These are phyloP conservation scores for Panulirus ornatus DNA, from an alignment of 1,140 invertebrate genomes.

Conservation along the genomic window DNA sequence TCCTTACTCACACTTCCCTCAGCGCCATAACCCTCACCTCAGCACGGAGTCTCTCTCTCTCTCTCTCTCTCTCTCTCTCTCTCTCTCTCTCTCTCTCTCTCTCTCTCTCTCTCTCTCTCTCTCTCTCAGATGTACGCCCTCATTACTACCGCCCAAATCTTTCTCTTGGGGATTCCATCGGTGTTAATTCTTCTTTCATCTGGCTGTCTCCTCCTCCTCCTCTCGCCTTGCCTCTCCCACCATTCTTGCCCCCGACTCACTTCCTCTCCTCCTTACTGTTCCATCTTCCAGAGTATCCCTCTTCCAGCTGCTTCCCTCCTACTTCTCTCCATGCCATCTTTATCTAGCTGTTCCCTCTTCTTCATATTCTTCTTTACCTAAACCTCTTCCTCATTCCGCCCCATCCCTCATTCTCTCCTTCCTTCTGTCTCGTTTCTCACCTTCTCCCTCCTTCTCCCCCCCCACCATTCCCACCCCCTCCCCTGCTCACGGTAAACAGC, in stretches of 20 bases:
- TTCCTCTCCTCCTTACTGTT: neutral
- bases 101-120: conserved; percentile 25
- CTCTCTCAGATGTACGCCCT: neutral
- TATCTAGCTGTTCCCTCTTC: too few species aligned
- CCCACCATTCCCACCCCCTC: neutral
- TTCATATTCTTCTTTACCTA: neutral
- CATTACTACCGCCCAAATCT: neutral
- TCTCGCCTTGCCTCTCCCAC: neutral
- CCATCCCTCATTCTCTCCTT: neutral
- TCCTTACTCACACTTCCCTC: too few species aligned
- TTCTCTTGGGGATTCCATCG: neutral
- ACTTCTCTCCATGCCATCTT: neutral
- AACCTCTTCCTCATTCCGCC: neutral
- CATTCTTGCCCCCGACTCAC: neutral
- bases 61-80: conserved; percentile 6
- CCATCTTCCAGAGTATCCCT: neutral
- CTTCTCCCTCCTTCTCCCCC: neutral
- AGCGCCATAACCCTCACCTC: too few species aligned
- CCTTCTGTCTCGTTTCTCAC: neutral
- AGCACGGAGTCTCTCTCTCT: neutral
- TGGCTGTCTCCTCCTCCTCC: neutral
- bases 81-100: conserved; percentile 24
- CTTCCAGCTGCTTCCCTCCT: neutral
- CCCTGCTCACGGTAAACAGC: conserved; percentile 49
- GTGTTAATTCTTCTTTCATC: neutral